A percentile compares a stretch with the other conserved stretches of the same genome.
These are phyloP conservation scores for Andrena marginata DNA, from an alignment of 2,888 invertebrate genomes.

Conservation along the genomic window DNA sequence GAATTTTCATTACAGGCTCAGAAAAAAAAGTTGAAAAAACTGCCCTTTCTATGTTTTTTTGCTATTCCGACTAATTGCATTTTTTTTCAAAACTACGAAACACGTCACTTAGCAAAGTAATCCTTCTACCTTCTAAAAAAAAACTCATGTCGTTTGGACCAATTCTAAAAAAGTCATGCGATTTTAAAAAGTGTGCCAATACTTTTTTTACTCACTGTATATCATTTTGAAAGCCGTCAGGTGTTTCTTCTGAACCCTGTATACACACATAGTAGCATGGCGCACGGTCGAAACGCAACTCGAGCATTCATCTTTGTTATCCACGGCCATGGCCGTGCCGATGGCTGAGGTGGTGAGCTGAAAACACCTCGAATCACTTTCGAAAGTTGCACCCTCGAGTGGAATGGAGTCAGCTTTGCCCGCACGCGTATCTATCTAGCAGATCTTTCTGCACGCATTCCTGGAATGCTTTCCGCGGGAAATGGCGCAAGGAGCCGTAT, in stretches of 20 bases:
- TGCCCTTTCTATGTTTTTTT: too few species aligned
- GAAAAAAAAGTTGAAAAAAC: too few species aligned
- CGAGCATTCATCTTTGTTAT: constrained; percentile 33
- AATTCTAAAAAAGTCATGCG: too few species aligned
- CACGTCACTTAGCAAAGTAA: too few species aligned
- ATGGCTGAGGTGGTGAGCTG: constrained; percentile 8
- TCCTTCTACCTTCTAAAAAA: too few species aligned
- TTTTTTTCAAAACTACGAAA: too few species aligned
- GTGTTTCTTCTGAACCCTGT: background rate
- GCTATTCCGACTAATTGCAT: too few species aligned
- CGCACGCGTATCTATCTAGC: constrained; percentile 17
- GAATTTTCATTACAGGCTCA: too few species aligned
- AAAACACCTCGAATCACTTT: background rate
- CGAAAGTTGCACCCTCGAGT: constrained; percentile 6
- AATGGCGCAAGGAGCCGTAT: constrained; percentile 29
- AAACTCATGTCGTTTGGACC: too few species aligned
- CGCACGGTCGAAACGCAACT: background rate
- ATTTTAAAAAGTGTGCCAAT: too few species aligned
- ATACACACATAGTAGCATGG: background rate
- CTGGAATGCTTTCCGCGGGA: constrained; percentile 16
- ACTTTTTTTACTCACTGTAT: too few species aligned
- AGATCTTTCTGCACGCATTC: constrained; percentile 34
- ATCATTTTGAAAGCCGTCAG: too few species aligned
- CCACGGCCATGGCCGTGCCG: background rate
- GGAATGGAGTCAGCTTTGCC: constrained; percentile 6